A percentile compares a stretch with the other conserved stretches of the same genome.
Evolutionary conservation across 2,113 vertebrate genomes (phyloP).

Genomic region (Onychostoma macrolepis): DNA sequence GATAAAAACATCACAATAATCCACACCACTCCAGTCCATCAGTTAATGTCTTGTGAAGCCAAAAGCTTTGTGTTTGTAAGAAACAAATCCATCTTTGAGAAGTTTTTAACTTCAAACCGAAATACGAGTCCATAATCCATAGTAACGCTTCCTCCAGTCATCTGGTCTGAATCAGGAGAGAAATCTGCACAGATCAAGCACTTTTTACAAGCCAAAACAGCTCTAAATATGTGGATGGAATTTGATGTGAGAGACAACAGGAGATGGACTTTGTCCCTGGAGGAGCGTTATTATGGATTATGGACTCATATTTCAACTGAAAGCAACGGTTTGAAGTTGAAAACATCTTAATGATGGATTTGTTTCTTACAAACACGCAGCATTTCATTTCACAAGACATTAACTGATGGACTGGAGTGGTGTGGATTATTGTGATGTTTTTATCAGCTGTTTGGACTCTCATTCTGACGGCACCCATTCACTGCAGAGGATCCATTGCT

Average conservation of each 20-base stretch:
- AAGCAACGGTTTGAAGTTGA: not conserved
- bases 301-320: too few species aligned
- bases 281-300: not conserved
- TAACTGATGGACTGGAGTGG: not conserved
- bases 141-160: not conserved
- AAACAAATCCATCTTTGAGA: not conserved
- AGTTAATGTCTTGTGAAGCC: too few species aligned
- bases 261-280: not conserved
- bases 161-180: not conserved
- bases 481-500: too few species aligned
- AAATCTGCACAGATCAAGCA: too few species aligned
- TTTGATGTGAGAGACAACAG: not conserved
- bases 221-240: too few species aligned
- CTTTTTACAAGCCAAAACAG: too few species aligned
- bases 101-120: not conserved
- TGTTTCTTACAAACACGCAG: too few species aligned
- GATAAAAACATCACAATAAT: too few species aligned
- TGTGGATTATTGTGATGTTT: not conserved
- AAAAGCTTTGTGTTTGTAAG: not conserved
- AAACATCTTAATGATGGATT: too few species aligned
- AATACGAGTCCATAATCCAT: not conserved
- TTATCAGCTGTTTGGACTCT: not conserved
- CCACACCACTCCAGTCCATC: too few species aligned
- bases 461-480: too few species aligned
- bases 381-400: not conserved